Base-by-base conservation (phyloP, 2,888 invertebrate species). In the Drosophila parthenogenetica region DNA sequence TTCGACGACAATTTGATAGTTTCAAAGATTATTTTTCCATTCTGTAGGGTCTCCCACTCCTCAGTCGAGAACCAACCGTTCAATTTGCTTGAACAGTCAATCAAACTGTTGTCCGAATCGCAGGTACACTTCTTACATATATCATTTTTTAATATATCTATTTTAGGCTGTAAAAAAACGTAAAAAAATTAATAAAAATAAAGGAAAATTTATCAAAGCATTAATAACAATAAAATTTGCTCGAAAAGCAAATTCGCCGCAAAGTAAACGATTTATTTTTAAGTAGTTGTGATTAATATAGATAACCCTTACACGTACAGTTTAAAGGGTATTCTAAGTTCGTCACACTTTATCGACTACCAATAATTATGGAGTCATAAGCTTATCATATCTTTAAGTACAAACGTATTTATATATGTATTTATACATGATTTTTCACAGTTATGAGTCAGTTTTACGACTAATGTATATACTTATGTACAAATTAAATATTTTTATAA, bases 71-170 rank as follows among this genome's bases (percentile, higher is more conserved):
- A 94, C 87, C 94, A 75, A 8, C 39, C 58, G 14, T 17, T 49
- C 2, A 60, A 86, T 10, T 91, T 92, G 11, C 93, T 92, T 8
- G 93, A 93, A 69, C 95, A 95, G 78, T 95, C 93, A 3, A 95
- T 92, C 16, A 92, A 91, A 1, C 91, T 91, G 10, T 92, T 89
- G 0, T 87, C 59, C 2, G 77, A 71, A 50, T 93, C 91, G 74
- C 95, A 95, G 0, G 79, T 83, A 75, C 95, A 95, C 57, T 92
- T 92, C 51, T 93, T 92, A 84, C 95, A 95, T 22, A 95, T 91
- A 87, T 59, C 62, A 63, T 89, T 90, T 5, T 78, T 68, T 22
- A 73, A 67, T 4, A 91, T 73, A 29, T 74, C 75, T 2, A 77
- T 68, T 37, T 78, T 79, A 22, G 81, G 64, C 89, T 82, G 67